Evolutionary conservation across 2,888 invertebrate genomes (phyloP).

Genomic region (Pristionchus mayeri): DNA sequence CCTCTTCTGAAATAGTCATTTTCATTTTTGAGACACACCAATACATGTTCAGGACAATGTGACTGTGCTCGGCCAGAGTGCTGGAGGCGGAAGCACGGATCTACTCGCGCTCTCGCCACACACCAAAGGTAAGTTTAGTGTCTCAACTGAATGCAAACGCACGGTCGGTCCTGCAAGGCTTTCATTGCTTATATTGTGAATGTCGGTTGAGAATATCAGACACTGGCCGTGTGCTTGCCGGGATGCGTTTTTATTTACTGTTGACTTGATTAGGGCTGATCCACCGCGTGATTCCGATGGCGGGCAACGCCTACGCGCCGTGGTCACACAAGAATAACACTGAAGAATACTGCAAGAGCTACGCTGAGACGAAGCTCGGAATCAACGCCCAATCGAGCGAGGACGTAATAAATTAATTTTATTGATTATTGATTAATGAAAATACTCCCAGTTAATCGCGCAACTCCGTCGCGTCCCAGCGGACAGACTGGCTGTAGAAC

Average conservation of each 20-base stretch:
- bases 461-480: conserved; percentile 25
- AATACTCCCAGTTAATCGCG: background rate
- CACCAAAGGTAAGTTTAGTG: conserved; percentile 2
- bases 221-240: too few relatives aligned
- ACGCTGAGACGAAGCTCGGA: conserved; percentile 35
- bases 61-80: conserved; percentile 15
- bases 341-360: background rate
- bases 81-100: background rate
- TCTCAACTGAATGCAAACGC: too few relatives aligned
- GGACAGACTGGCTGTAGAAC: background rate
- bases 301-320: background rate
- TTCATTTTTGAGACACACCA: background rate
- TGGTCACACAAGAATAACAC: background rate
- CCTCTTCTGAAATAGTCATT: too few relatives aligned
- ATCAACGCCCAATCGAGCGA: background rate
- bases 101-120: background rate
- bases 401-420: background rate
- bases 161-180: too few relatives aligned
- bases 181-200: too few relatives aligned
- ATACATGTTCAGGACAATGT: conserved; percentile 6
- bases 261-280: background rate
- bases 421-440: background rate
- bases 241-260: too few relatives aligned
- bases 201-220: too few relatives aligned
- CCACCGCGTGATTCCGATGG: conserved; percentile 15